Evolutionary conservation across 2,797 vertebrate species (phyloP).

Genomic region (Manis crassicaudata): DNA sequence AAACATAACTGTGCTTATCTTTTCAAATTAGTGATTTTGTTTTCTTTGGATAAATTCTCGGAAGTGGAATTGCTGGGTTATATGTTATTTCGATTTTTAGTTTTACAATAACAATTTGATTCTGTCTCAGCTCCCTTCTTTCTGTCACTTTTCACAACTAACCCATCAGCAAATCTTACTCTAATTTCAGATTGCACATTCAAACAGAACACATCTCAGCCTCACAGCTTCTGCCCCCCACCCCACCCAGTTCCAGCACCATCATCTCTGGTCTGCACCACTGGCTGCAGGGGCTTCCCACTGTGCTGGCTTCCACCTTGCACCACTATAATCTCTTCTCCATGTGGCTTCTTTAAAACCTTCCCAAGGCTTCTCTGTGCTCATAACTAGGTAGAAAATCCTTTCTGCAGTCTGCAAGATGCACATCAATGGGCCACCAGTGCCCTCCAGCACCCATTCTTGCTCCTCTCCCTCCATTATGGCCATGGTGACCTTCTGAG

Average conservation of each 20-base stretch:
- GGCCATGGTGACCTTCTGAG: neutral
- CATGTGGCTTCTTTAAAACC: neutral
- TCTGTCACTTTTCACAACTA: neutral
- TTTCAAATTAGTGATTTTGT: no score
- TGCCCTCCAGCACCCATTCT: neutral
- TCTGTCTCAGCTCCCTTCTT: neutral
- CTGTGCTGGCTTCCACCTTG: neutral
- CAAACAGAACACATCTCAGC: neutral
- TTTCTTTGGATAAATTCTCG: no score
- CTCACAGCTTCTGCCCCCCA: neutral
- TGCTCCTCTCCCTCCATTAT: neutral
- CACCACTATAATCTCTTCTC: neutral
- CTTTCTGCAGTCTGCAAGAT: neutral
- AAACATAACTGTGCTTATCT: no score
- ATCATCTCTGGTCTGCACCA: neutral
- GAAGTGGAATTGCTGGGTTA: no score
- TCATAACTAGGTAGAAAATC: neutral
- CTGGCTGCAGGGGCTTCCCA: neutral
- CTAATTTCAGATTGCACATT: neutral
- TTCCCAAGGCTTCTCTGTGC: neutral
- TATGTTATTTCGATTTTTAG: no score
- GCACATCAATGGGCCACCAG: fast-evolving
- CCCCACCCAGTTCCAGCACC: neutral
- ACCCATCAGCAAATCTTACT: neutral
- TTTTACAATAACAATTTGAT: no score